Evolutionary conservation across 2,113 vertebrate species (phyloP), one percentile per base, ranked within the genome.

Genomic region (Cyphomyrus plagiostoma): DNA sequence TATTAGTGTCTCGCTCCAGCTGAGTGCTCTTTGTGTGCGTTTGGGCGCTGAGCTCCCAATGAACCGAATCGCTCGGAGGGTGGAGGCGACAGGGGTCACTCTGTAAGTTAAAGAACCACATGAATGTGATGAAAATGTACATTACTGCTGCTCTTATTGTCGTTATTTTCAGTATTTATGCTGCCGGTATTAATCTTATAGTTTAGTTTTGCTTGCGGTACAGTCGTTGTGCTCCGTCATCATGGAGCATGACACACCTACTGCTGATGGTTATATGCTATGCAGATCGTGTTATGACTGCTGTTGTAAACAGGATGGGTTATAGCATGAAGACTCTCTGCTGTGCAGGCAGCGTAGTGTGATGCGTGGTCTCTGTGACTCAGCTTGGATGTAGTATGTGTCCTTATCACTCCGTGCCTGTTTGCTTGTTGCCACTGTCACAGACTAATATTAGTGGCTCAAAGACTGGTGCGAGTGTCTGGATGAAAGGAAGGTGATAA

Each of bases 381-480:
- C 26, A 8, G 49, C 49, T n/a, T 50, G 19, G 9, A 49, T 26
- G 8, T 50, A 46, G 42, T 46, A n/a, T n/a, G n/a, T 48, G 48
- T 88, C 85, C 45, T 3, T 48, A 35, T 82, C 42, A 80, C 46
- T 80, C 17, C 26, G 10, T 90, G 50, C 30, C 17, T 88, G 50
- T 62, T 42, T 62, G 26, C 13, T 90, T 87, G 89, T 45, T 80
- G 90, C 93, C 93, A 93, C 91, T 93, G 92, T 48, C 30, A 15
- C 91, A 5, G 90, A 92, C 94, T 96, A 95, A 96, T 96, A 95
- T 96, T 95, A 95, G 94, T 90, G 19, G 86, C 91, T 92, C 66
- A 86, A 90, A n/a, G 90, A 91, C 92, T 92, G 92, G 92, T 87
- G 91, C 90, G 92, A 94, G 86, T 94, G 90, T 94, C 92, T 94